Percentiles rank a stretch among this genome's conserved stretches.
Evolutionary conservation across 2,113 vertebrate species (phyloP).

Genomic region (Tylochromis polylepis): DNA sequence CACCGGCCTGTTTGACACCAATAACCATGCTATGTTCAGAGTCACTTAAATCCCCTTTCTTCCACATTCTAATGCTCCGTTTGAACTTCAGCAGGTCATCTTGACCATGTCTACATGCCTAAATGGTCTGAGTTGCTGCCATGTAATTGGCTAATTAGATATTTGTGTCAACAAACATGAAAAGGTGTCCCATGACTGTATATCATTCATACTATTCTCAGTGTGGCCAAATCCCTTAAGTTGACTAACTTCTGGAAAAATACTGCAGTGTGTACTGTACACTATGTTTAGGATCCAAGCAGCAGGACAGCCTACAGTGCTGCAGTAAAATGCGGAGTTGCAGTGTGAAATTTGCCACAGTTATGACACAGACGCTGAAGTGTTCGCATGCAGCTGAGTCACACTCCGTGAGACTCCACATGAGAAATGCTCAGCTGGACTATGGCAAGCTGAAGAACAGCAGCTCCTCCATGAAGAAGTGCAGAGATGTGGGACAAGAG

Average conservation of each 20-base stretch:
- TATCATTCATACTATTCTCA: background rate
- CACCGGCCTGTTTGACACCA: background rate
- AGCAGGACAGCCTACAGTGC: background rate
- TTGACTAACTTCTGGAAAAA: background rate
- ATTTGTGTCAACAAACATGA: background rate
- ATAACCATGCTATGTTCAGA: background rate
- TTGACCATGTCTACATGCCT: background rate
- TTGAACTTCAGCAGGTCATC: background rate
- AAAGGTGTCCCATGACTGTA: background rate
- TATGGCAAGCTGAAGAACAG: background rate
- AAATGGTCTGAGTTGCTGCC: background rate
- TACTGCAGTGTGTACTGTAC: background rate
- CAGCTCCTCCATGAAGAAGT: conserved; percentile 26
- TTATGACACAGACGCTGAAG: conserved; percentile 8
- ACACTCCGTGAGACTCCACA: background rate
- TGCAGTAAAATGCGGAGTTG: conserved; percentile 41
- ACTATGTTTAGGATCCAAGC: background rate
- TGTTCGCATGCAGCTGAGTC: conserved; percentile 20
- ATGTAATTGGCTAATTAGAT: background rate
- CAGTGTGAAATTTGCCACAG: conserved; percentile 47
- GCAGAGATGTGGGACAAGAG: background rate
- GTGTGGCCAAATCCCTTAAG: background rate
- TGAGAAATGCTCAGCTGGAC: background rate
- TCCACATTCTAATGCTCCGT: background rate
- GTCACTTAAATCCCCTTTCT: background rate